Percentiles rank a stretch among this genome's conserved stretches.
Conservation (phyloP, 2,113 vertebrate genomes). For the Trachemys scripta region DNA sequence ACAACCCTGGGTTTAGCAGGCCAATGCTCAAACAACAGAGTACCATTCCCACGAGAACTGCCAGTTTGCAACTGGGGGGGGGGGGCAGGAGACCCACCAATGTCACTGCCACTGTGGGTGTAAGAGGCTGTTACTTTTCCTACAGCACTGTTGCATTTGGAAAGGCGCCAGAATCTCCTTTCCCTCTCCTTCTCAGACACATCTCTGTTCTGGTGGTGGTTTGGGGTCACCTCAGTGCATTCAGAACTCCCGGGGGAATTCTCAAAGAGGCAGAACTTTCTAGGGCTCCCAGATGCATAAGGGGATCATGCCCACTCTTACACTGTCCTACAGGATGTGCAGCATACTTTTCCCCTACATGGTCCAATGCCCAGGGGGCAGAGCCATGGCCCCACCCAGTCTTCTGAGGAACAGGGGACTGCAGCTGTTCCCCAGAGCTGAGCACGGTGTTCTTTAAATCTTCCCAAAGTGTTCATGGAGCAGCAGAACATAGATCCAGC, state of each 20-base stretch:
- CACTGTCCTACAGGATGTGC: background rate
- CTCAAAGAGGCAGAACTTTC: background rate
- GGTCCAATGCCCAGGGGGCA: background rate
- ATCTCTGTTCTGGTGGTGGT: background rate
- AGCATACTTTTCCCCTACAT: background rate
- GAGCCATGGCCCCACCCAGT: background rate
- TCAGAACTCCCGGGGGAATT: background rate
- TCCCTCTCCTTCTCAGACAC: fast-evolving
- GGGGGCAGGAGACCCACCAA: background rate
- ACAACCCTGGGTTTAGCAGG: too few species aligned
- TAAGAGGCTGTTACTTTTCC: background rate
- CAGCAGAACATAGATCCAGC: background rate
- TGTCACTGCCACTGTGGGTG: background rate
- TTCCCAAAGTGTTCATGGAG: background rate
- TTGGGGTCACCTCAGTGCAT: fast-evolving
- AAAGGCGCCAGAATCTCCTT: fast-evolving
- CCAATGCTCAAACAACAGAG: too few species aligned
- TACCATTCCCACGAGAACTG: conserved; percentile 44
- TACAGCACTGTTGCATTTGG: background rate
- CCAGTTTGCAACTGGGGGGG: conserved; percentile 5
- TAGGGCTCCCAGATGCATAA: background rate
- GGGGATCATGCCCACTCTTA: background rate
- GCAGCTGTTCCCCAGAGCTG: background rate
- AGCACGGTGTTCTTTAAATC: too few species aligned
- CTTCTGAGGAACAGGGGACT: background rate